Conservation (phyloP, 2,797 vertebrate genomes). For the Falco biarmicus region DNA sequence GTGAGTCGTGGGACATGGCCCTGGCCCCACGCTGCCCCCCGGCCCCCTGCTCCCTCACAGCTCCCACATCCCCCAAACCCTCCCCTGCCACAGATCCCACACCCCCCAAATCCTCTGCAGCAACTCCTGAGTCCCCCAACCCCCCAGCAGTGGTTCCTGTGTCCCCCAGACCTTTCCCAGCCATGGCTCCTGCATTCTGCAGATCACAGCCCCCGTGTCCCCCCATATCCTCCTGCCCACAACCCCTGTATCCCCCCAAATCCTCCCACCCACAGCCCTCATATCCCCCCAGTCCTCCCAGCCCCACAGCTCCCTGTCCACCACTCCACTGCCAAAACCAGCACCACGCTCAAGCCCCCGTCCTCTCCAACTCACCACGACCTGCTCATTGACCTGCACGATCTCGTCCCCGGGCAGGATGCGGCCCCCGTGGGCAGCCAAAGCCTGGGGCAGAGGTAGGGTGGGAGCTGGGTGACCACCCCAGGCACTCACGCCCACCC, state of each 20-base stretch:
- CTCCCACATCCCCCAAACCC: neutral
- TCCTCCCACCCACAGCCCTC: neutral
- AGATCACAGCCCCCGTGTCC: neutral
- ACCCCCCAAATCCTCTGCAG: neutral
- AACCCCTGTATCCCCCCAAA: neutral
- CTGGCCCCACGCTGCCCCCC: fast-evolving
- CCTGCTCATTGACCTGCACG: conserved; percentile 91
- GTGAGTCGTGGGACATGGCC: neutral
- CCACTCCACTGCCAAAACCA: fast-evolving
- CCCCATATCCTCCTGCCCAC: neutral
- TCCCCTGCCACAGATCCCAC: neutral
- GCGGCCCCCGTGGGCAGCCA: conserved; percentile 69
- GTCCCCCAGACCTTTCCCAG: neutral
- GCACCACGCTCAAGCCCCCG: fast-evolving
- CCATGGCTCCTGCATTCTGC: neutral
- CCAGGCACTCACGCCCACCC: no score
- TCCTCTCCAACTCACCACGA: conserved; percentile 86
- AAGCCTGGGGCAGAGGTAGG: conserved; percentile 71
- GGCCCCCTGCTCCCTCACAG: fast-evolving
- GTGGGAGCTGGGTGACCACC: neutral
- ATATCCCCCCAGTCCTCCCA: fast-evolving
- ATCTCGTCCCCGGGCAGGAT: conserved; percentile 92
- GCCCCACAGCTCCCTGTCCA: neutral
- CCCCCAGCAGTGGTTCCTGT: neutral
- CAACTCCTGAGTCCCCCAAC: neutral